A percentile compares a stretch with the other conserved stretches of the same genome.
phyloP scores from a whole-genome alignment of 2,113 vertebrate genomes.

The Steatornis caripensis region DNA sequence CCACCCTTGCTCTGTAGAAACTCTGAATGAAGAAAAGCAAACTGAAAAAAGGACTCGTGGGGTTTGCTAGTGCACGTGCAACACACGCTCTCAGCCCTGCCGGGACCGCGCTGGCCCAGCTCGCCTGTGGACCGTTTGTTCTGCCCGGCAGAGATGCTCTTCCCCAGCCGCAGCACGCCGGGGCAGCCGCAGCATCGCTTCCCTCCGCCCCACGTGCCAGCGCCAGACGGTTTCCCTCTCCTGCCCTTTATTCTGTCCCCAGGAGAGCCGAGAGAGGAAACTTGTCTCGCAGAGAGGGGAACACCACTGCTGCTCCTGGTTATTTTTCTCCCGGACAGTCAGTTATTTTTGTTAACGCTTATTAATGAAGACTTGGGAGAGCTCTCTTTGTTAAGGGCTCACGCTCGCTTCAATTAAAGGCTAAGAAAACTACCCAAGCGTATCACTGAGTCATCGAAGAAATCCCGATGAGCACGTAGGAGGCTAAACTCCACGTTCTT shows the following conservation, averaged over 20 bases:
- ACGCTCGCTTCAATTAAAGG: not conserved
- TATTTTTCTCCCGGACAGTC: not conserved
- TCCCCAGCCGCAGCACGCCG: accelerated
- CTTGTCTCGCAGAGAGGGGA: accelerated
- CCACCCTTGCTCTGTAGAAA: not conserved
- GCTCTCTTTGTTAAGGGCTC: slow-evolving; percentile 23
- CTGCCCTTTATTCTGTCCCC: not conserved
- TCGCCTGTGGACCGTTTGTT: accelerated
- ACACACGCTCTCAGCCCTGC: not conserved
- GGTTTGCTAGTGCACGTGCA: not conserved
- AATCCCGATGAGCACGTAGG: slow-evolving; percentile 2
- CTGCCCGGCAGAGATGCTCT: not conserved
- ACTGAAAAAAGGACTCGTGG: accelerated
- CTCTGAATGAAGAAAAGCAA: not conserved
- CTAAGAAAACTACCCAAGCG: slow-evolving; percentile 38
- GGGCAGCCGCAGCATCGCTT: not conserved
- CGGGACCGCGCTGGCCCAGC: accelerated
- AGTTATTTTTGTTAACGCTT: slow-evolving; percentile 18
- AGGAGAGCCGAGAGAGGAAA: not conserved
- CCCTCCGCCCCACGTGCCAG: accelerated
- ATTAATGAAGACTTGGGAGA: slow-evolving; percentile 16
- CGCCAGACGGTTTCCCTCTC: accelerated
- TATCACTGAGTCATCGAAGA: slow-evolving; percentile 50
- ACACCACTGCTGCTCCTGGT: not conserved
- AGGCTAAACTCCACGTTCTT: not conserved